Percentiles rank a stretch among this genome's conserved stretches.
phyloP scores from a whole-genome alignment of 2,797 vertebrate genomes.

The Lepidocolaptes lacrymiger region DNA sequence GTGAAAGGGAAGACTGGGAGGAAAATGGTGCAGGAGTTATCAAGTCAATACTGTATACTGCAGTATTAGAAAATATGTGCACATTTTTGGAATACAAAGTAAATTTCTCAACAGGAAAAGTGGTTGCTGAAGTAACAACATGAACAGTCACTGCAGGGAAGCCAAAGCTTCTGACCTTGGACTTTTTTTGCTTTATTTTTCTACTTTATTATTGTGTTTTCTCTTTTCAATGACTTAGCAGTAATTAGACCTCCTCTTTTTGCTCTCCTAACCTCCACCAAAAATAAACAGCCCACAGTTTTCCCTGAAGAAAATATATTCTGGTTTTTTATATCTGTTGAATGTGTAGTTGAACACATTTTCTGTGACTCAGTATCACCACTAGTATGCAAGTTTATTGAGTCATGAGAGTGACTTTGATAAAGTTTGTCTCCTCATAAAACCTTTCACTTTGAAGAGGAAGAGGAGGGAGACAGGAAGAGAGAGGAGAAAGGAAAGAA shows the following conservation, averaged over 20 bases:
- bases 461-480: neutral
- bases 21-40: neutral
- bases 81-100: neutral
- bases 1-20: neutral
- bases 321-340: neutral
- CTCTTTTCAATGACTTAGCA: neutral
- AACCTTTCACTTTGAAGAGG: neutral
- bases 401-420: neutral
- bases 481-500: neutral
- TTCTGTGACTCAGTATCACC: neutral
- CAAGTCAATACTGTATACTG: neutral
- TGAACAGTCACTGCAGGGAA: neutral
- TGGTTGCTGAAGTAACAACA: neutral
- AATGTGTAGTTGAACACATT: neutral
- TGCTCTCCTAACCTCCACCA: neutral
- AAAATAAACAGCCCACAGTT: neutral
- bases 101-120: constrained; percentile 34
- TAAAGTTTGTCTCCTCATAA: neutral
- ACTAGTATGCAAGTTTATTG: neutral
- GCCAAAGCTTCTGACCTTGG: neutral
- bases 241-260: neutral
- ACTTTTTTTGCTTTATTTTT: neutral
- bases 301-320: neutral
- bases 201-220: neutral
- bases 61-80: neutral